A percentile compares a stretch with the other conserved stretches of the same genome.
Conservation (phyloP, 2,888 invertebrate species). For the Nemoura dubitans region DNA sequence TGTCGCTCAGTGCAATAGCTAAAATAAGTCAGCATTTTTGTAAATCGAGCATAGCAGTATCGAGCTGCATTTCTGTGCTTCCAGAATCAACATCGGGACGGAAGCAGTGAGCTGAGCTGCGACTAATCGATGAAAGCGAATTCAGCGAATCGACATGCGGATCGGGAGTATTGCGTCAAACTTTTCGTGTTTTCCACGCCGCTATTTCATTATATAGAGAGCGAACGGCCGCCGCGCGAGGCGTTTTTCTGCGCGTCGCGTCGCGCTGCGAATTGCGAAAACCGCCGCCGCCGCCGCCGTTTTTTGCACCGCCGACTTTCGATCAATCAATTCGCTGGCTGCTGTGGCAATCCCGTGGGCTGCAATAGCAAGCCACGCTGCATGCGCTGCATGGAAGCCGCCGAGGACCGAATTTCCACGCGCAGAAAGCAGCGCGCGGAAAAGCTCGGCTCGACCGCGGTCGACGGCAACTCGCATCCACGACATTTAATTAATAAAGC, state of each 20-base stretch:
- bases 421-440: no score
- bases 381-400: no score
- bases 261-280: not conserved
- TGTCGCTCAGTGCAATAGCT: no score
- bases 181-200: not conserved
- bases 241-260: not conserved
- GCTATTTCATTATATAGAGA: no score
- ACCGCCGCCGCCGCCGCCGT: not conserved
- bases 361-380: not conserved
- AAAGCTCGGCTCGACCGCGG: no score
- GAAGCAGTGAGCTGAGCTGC: not conserved
- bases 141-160: not conserved
- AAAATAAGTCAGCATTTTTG: no score
- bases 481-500: slow-evolving; percentile 1
- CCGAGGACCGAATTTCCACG: no score
- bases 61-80: no score
- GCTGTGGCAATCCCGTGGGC: not conserved
- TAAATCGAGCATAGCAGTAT: not conserved
- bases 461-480: not conserved
- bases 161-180: not conserved
- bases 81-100: no score
- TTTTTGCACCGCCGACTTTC: not conserved
- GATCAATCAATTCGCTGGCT: not conserved
- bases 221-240: not conserved
- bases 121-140: not conserved